Conservation (phyloP, 2,888 invertebrate genomes). For the Tenthredo mesomela region DNA sequence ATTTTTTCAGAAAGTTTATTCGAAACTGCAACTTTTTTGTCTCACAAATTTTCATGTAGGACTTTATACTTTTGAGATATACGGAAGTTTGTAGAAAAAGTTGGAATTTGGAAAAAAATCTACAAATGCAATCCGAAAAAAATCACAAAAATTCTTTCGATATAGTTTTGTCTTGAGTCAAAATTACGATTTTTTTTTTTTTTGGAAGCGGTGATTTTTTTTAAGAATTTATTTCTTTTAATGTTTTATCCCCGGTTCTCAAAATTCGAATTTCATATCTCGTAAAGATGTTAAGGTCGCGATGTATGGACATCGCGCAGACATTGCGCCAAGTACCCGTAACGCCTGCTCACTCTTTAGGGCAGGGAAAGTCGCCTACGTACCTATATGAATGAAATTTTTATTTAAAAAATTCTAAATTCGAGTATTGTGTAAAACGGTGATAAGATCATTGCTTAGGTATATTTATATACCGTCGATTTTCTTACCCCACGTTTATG, state of each 20-base stretch:
- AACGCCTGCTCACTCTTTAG: background rate
- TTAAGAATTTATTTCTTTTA: background rate
- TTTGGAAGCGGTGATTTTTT: too few relatives aligned
- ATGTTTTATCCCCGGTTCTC: background rate
- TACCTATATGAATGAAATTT: background rate
- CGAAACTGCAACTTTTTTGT: too few relatives aligned
- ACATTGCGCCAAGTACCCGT: background rate
- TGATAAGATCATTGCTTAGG: background rate
- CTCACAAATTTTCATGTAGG: too few relatives aligned
- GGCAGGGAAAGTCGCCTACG: background rate
- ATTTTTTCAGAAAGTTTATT: too few relatives aligned
- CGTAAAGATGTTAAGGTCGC: constrained; percentile 18
- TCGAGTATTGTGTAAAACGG: constrained; percentile 23
- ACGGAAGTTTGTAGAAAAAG: too few relatives aligned
- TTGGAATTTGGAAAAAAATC: too few relatives aligned
- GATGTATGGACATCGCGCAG: background rate
- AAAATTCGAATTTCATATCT: background rate
- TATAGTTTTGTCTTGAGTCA: too few relatives aligned
- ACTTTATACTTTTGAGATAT: too few relatives aligned
- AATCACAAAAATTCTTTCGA: too few relatives aligned
- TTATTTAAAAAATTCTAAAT: background rate
- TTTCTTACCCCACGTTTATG: background rate
- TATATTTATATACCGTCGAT: background rate
- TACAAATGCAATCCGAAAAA: too few relatives aligned
- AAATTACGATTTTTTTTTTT: too few relatives aligned